A percentile compares a stretch with the other conserved stretches of the same genome.
These are phyloP conservation scores for Drosophila nikananu DNA, from an alignment of 1,140 invertebrate species.

Conservation along the genomic window DNA sequence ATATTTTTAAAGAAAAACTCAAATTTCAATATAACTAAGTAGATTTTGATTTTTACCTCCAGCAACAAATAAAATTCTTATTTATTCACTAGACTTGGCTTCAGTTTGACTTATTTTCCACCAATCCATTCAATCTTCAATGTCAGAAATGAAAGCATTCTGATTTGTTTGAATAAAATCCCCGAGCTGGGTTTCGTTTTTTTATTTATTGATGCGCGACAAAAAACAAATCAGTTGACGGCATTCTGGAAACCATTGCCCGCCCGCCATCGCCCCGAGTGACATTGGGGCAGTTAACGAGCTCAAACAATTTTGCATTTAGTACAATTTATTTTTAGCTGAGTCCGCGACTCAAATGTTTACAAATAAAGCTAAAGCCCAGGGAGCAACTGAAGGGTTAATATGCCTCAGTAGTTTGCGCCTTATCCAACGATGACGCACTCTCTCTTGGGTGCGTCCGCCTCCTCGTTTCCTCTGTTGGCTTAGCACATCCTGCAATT, in stretches of 20 bases:
- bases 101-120: not conserved
- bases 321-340: conserved; percentile 51
- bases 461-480: not conserved
- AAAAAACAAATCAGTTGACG: conserved; percentile 58
- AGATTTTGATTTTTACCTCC: not conserved
- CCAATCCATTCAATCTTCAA: not conserved
- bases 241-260: conserved; percentile 6
- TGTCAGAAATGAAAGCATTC: not conserved
- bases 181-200: not conserved
- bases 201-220: conserved; percentile 49
- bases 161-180: not conserved
- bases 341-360: conserved; percentile 36
- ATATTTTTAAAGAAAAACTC: not conserved
- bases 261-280: not conserved
- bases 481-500: conserved; percentile 30
- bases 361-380: conserved; percentile 39
- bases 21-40: not conserved
- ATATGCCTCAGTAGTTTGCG: conserved; percentile 15
- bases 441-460: conserved; percentile 19
- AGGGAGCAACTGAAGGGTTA: conserved; percentile 37
- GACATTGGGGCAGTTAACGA: conserved; percentile 39
- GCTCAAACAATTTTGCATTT: conserved; percentile 62
- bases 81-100: not conserved
- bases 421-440: conserved; percentile 26
- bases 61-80: not conserved